A percentile compares a stretch with the other conserved stretches of the same genome.
Evolutionary conservation across 2,113 vertebrate genomes (phyloP).

Genomic region (Passer domesticus): DNA sequence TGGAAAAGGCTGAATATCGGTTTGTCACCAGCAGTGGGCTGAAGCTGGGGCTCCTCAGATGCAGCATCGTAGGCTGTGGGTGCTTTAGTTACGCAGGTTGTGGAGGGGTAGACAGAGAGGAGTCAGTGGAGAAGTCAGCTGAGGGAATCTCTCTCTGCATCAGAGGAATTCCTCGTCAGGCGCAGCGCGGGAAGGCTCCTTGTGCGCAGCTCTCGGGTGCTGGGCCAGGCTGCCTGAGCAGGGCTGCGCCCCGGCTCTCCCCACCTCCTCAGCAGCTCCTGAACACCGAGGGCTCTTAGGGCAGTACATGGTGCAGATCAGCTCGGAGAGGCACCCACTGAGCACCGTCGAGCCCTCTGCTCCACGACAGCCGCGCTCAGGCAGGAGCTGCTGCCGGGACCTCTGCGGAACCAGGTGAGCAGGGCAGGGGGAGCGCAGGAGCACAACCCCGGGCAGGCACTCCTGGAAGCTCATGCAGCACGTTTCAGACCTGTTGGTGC

Average conservation of each 20-base stretch:
- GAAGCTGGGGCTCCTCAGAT: neutral
- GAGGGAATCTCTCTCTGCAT: neutral
- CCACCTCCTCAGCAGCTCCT: neutral
- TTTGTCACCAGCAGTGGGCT: neutral
- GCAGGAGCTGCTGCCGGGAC: neutral
- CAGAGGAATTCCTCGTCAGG: neutral
- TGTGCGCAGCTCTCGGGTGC: fast-evolving
- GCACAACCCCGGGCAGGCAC: neutral
- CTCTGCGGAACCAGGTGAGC: neutral
- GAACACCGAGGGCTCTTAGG: fast-evolving
- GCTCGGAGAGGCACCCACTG: neutral
- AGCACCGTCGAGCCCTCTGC: neutral
- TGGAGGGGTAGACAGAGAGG: neutral
- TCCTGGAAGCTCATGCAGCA: neutral
- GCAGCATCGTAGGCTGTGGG: neutral
- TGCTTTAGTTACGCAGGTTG: neutral
- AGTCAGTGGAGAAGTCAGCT: neutral
- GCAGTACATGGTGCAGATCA: fast-evolving
- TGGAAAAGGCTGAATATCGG: neutral
- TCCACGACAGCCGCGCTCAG: neutral
- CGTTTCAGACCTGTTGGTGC: neutral
- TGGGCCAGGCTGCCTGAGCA: neutral
- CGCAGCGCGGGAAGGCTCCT: neutral
- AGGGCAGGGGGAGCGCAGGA: neutral
- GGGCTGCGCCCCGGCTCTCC: neutral